Evolutionary conservation across 2,888 invertebrate species (phyloP), one percentile per base, ranked within the genome.

Genomic region (Chirona hameri): DNA sequence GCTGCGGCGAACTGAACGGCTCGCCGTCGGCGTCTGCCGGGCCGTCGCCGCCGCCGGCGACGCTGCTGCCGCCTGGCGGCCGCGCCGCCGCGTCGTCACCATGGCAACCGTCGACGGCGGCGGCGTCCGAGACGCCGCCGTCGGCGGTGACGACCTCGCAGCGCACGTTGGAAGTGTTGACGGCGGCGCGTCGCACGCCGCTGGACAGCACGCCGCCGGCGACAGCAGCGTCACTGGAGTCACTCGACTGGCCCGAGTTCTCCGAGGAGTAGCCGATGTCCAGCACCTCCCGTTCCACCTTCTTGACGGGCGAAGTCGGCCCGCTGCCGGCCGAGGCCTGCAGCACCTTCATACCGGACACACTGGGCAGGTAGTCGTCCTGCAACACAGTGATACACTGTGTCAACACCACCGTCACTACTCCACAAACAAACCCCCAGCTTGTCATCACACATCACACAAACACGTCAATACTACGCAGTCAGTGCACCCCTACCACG

Each of bases 1-100:
- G 94, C 93, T 88, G 81, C 82, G 82, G 31, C 82, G 82, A 46
- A 82, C 84, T 81, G 81, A 83, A 52, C 81, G 57, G 69, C 69
- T 72, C 69, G 48, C 79, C 83, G 81, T n/a, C 79, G 48, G 55
- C 84, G 82, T 14, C 60, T 82, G 76, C 80, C 72, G 10, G 31
- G 31, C 18, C 31, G 83, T 79, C 76, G 57, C 5, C 76, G 76
- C 39, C 46, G 76, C 76, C 76, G 39, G 76, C 39, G 31, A 14
- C 72, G 31, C 14, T 27, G n/a, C 76, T 39, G 69, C 57, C 83
- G 31, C 31, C 81, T 60, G 79, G 55, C 55, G 60, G 60, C 27
- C 52, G 52, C 55, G 81, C 29, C 52, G 81, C 46, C 39, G 52
- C 48, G 52, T 46, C 48, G 79, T 72, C 80, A 48, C 69, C 79